Percentiles rank a stretch among this genome's conserved stretches.
Evolutionary conservation across 92 coral and sea anemone species (phyloP).

Genomic region (Porites divaricata): DNA sequence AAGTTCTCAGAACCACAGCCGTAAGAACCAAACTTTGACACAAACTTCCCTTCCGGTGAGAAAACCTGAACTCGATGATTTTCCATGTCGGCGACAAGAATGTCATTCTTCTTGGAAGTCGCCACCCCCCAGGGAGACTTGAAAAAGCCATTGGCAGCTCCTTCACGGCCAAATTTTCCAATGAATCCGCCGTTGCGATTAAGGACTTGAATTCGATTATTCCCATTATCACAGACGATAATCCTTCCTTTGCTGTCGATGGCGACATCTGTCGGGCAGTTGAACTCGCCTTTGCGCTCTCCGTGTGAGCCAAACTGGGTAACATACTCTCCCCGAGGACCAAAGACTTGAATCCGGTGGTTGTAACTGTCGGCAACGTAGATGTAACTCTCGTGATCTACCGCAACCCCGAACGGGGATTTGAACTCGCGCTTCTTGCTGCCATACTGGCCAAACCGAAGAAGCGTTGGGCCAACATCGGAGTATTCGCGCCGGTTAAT

Average conservation of each 20-base stretch:
- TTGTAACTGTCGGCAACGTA: conserved; percentile 98
- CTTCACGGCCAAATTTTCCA: conserved; percentile 98
- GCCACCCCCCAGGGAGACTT: conserved; percentile 99
- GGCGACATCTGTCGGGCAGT: conserved; percentile 98
- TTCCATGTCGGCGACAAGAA: conserved; percentile 98
- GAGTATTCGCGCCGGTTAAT: conserved; percentile 97
- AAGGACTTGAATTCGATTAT: conserved; percentile 92
- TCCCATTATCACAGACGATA: conserved; percentile 96
- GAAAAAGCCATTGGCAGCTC: conserved; percentile 95
- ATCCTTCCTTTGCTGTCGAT: conserved; percentile 88
- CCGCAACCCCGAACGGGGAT: conserved; percentile 95
- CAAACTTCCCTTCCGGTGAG: conserved; percentile 90
- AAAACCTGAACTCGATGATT: conserved; percentile 92
- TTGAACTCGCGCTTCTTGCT: conserved; percentile 98
- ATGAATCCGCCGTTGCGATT: conserved; percentile 91
- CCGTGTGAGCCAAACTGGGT: conserved; percentile 95
- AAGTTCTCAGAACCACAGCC: conserved; percentile 92
- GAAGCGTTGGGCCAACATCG: conserved; percentile 95
- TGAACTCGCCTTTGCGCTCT: conserved; percentile 95
- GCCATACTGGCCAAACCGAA: conserved; percentile 97
- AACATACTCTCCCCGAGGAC: conserved; percentile 89
- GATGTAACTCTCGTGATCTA: conserved; percentile 85
- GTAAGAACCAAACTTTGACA: conserved; percentile 82
- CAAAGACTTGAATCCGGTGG: conserved; percentile 93
- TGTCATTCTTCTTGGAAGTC: conserved; percentile 77